These are phyloP conservation scores for Perdix hodgsoniae DNA, from an alignment of 2,797 vertebrate genomes.

Conservation along the genomic window DNA sequence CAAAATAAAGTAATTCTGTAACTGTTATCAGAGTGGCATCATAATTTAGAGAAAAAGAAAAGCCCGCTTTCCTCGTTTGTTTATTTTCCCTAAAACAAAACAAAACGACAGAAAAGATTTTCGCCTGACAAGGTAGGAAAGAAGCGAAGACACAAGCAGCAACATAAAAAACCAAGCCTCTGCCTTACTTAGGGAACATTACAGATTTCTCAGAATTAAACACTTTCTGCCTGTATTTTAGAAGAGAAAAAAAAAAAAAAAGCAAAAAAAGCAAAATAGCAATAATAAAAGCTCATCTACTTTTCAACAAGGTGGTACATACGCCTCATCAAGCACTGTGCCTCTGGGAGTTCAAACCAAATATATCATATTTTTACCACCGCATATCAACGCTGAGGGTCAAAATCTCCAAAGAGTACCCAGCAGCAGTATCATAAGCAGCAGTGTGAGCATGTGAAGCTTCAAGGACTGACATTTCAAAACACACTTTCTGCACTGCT, in stretches of 20 bases:
- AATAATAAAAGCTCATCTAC: neutral
- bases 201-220: neutral
- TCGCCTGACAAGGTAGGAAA: neutral
- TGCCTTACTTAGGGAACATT: neutral
- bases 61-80: neutral
- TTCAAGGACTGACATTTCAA: neutral
- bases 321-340: neutral
- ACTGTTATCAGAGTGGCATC: slow-evolving; percentile 7
- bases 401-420: neutral
- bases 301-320: rapidly evolving
- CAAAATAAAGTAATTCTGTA: slow-evolving; percentile 13
- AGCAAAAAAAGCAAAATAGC: neutral
- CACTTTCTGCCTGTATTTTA: neutral
- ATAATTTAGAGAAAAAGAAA: slow-evolving; percentile 1
- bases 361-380: neutral
- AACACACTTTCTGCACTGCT: neutral
- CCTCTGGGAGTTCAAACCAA: neutral
- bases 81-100: neutral
- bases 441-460: neutral
- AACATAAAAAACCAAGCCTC: neutral
- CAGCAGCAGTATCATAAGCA: neutral
- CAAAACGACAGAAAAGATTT: neutral
- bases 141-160: neutral
- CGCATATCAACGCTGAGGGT: neutral
- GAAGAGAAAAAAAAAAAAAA: slow-evolving; percentile 34